phyloP scores from a whole-genome alignment of 2,797 vertebrate genomes.

The Hydrocynus forskahlii region DNA sequence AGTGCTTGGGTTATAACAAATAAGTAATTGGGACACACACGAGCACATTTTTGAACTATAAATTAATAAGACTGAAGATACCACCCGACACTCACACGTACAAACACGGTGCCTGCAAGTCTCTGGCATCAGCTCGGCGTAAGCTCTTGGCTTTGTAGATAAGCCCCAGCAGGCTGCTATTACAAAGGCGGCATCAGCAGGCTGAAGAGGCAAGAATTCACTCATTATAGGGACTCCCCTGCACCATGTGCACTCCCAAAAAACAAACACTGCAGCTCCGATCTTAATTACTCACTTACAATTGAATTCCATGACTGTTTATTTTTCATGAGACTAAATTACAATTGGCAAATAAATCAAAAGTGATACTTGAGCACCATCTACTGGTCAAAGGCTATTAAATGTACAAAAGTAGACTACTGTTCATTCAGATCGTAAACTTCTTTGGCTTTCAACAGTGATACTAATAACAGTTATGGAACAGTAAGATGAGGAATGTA shows the following conservation, averaged over 20 bases:
- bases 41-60: conserved; percentile 16
- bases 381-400: conserved; percentile 17
- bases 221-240: conserved; percentile 8
- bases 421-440: neutral
- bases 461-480: neutral
- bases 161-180: conserved; percentile 72
- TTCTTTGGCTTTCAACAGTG: neutral
- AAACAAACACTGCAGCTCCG: neutral
- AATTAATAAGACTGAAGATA: conserved; percentile 23
- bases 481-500: neutral
- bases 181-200: conserved; percentile 61
- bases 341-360: neutral
- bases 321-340: neutral
- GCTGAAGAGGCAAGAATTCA: conserved; percentile 24
- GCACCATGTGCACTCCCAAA: conserved; percentile 11
- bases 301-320: neutral
- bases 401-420: neutral
- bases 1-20: neutral
- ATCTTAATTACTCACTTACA: neutral
- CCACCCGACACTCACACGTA: conserved; percentile 55
- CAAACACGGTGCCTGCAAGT: conserved; percentile 77
- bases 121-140: conserved; percentile 75
- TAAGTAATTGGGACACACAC: conserved; percentile 5
- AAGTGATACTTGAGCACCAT: conserved; percentile 8
- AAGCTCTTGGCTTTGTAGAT: conserved; percentile 73